Percentiles rank a stretch among this genome's conserved stretches.
phyloP scores from a whole-genome alignment of 1,140 invertebrate species.

The Cephus cinctus region DNA sequence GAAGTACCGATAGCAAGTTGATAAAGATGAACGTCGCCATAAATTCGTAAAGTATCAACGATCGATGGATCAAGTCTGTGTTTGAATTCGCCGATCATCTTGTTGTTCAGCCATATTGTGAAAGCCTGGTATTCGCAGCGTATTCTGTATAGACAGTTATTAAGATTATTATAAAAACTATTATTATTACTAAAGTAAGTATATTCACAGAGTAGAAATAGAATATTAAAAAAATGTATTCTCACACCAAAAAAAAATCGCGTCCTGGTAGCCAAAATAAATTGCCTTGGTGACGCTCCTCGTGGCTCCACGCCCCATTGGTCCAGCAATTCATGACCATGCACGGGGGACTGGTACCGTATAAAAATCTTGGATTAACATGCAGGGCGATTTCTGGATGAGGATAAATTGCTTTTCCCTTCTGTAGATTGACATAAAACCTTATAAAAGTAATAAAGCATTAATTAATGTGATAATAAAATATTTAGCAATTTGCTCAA shows the following conservation, averaged over 20 bases:
- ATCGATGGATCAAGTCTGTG: conserved; percentile 38
- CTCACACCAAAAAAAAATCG: conserved; percentile 49
- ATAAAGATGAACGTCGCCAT: conserved; percentile 45
- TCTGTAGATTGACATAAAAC: conserved; percentile 70
- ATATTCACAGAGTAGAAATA: not conserved
- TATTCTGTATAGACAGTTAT: conserved; percentile 31
- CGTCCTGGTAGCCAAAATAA: conserved; percentile 50
- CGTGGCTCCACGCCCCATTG: conserved; percentile 47
- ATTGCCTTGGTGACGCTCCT: conserved; percentile 48
- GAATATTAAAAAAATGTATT: not conserved
- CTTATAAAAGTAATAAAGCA: conserved; percentile 26
- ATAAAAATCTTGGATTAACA: conserved; percentile 64
- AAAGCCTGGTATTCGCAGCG: conserved; percentile 40
- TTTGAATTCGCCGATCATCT: conserved; percentile 48
- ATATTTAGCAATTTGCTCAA: not conserved
- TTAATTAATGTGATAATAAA: not conserved
- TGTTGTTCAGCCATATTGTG: conserved; percentile 45
- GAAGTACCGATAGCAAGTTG: conserved; percentile 30
- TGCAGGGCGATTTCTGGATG: conserved; percentile 65
- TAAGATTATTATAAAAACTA: not conserved
- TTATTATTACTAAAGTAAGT: conserved; percentile 5
- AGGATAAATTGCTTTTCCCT: conserved; percentile 62
- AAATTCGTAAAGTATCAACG: conserved; percentile 43
- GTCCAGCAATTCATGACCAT: conserved; percentile 54
- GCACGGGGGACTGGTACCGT: conserved; percentile 38